Conservation (phyloP, 2,113 vertebrate species). For the Aphyosemion australe region DNA sequence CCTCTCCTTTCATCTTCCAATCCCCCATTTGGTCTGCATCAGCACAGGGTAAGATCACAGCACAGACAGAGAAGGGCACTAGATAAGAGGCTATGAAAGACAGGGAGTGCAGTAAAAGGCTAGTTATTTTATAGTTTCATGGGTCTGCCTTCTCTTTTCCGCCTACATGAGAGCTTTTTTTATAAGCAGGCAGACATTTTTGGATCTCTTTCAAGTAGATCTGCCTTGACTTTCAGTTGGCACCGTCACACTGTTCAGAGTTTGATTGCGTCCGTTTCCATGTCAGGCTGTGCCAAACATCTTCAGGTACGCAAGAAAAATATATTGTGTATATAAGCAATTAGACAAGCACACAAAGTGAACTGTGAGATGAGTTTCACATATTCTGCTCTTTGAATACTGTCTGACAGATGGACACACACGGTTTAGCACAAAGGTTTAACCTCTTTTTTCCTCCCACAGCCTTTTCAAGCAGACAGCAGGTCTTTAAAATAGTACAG, state of each 20-base stretch:
- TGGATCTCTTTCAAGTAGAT: slow-evolving; percentile 23
- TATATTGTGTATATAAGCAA: background rate
- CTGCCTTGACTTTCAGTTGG: slow-evolving; percentile 31
- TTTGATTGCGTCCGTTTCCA: slow-evolving; percentile 9
- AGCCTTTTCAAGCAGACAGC: too few species aligned
- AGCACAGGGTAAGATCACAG: slow-evolving; percentile 57
- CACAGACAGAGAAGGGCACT: slow-evolving; percentile 35
- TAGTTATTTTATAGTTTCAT: slow-evolving; percentile 53
- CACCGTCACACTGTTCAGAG: slow-evolving; percentile 12
- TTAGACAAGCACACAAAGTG: slow-evolving; percentile 15
- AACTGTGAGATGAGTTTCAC: slow-evolving; percentile 15
- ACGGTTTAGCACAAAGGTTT: background rate
- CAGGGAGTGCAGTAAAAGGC: slow-evolving; percentile 52
- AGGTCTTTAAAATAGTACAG: too few species aligned
- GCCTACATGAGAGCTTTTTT: slow-evolving; percentile 49
- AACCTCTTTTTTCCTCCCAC: too few species aligned
- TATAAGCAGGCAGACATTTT: slow-evolving; percentile 30
- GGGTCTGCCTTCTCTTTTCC: slow-evolving; percentile 42
- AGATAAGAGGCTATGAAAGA: slow-evolving; percentile 63
- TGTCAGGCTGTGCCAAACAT: slow-evolving; percentile 17
- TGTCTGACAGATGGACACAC: slow-evolving; percentile 18
- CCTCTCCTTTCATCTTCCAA: slow-evolving; percentile 61
- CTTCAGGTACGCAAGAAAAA: slow-evolving; percentile 24
- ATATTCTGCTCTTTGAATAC: slow-evolving; percentile 17
- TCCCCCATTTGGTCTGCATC: slow-evolving; percentile 73